phyloP scores from a whole-genome alignment of 2,113 vertebrate genomes.

The Petaurus breviceps region DNA sequence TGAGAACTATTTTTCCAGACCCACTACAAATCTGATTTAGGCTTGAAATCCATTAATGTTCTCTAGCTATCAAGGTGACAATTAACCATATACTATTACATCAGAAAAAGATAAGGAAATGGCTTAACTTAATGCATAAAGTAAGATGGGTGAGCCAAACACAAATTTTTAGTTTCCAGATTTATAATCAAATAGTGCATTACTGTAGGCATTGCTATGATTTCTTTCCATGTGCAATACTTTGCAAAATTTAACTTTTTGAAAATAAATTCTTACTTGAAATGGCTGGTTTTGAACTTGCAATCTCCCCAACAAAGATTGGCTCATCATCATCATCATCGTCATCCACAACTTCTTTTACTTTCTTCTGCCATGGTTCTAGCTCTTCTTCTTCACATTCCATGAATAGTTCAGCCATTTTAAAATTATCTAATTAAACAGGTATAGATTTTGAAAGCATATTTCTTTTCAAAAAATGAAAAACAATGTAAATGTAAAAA shows the following conservation, averaged over 20 bases:
- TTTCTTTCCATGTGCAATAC: constrained; percentile 10
- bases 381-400: constrained; percentile 99
- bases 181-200: background rate
- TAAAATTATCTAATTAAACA: constrained; percentile 65
- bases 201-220: background rate
- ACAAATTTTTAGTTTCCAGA: background rate
- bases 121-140: background rate
- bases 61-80: background rate
- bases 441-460: constrained; percentile 22
- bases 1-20: background rate
- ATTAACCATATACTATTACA: background rate
- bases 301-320: constrained; percentile 96
- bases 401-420: constrained; percentile 99
- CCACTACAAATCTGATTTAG: background rate
- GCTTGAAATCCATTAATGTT: background rate
- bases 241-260: constrained; percentile 47
- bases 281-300: constrained; percentile 88
- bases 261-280: constrained; percentile 82
- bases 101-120: background rate
- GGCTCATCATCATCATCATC: constrained; percentile 91
- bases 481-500: background rate
- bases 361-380: constrained; percentile 96
- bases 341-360: constrained; percentile 91
- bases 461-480: constrained; percentile 45
- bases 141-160: background rate